Conservation (phyloP, 1,140 invertebrate genomes). For the Zaprionus ghesquierei region DNA sequence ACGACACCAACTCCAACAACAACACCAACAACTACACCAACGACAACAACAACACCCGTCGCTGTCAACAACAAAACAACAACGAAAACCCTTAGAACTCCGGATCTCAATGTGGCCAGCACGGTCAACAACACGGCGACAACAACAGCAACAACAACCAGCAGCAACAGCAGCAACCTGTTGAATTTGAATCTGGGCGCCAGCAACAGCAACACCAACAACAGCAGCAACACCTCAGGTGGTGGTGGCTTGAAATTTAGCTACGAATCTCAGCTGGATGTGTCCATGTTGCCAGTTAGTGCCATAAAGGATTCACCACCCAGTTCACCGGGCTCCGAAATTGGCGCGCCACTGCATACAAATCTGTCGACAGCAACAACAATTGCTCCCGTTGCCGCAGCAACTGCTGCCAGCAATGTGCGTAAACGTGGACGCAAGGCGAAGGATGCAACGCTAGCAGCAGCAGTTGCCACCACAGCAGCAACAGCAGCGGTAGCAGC, state of each 20-base stretch:
- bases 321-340: slow-evolving; percentile 87
- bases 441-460: slow-evolving; percentile 59
- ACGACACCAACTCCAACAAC: slow-evolving; percentile 10
- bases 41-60: slow-evolving; percentile 23
- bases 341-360: slow-evolving; percentile 59
- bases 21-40: slow-evolving; percentile 24
- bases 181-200: slow-evolving; percentile 29
- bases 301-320: slow-evolving; percentile 85
- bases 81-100: slow-evolving; percentile 66
- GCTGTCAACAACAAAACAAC: slow-evolving; percentile 25
- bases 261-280: slow-evolving; percentile 76
- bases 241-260: slow-evolving; percentile 75
- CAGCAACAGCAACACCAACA: too few species aligned
- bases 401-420: slow-evolving; percentile 83
- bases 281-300: slow-evolving; percentile 56
- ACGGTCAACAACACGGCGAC: slow-evolving; percentile 20
- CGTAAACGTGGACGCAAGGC: slow-evolving; percentile 83
- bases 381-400: slow-evolving; percentile 83
- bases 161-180: slow-evolving; percentile 19
- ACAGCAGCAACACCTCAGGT: slow-evolving; percentile 26
- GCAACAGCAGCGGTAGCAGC: slow-evolving; percentile 28
- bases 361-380: slow-evolving; percentile 20
- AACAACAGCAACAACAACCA: slow-evolving; percentile 24
- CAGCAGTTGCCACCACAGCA: slow-evolving; percentile 14
- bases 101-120: slow-evolving; percentile 56